phyloP scores from a whole-genome alignment of 2,797 vertebrate species.

The Ambastaia sidthimunki region DNA sequence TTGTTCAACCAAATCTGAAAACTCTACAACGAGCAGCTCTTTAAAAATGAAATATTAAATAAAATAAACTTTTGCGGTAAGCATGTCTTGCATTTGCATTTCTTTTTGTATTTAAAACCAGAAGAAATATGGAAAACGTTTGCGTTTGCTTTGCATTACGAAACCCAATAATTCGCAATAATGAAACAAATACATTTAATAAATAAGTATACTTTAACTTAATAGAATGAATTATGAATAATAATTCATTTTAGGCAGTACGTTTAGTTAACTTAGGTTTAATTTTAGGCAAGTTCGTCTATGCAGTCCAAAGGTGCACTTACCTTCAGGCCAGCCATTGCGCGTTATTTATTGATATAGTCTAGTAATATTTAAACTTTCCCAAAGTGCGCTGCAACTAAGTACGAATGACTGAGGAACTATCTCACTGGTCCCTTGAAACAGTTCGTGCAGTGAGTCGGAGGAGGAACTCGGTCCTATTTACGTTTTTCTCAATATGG shows the following conservation, averaged over 20 bases:
- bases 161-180: neutral
- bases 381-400: constrained; percentile 7
- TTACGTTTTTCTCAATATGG: constrained; percentile 77
- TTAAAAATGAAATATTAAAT: neutral
- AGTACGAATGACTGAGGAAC: neutral
- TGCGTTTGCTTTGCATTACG: neutral
- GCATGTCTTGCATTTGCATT: no score
- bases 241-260: no score
- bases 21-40: neutral
- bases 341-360: neutral
- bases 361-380: constrained; percentile 32
- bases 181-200: no score
- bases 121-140: no score
- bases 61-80: no score
- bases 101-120: neutral
- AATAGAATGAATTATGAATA: no score
- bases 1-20: neutral
- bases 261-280: neutral
- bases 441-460: constrained; percentile 20
- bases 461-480: constrained; percentile 63
- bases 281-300: neutral
- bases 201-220: no score
- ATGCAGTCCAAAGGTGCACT: constrained; percentile 46
- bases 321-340: constrained; percentile 79
- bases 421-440: neutral